Base-by-base conservation (phyloP, 92 coral and sea anemone species). In the Epizoanthus scotinus region DNA sequence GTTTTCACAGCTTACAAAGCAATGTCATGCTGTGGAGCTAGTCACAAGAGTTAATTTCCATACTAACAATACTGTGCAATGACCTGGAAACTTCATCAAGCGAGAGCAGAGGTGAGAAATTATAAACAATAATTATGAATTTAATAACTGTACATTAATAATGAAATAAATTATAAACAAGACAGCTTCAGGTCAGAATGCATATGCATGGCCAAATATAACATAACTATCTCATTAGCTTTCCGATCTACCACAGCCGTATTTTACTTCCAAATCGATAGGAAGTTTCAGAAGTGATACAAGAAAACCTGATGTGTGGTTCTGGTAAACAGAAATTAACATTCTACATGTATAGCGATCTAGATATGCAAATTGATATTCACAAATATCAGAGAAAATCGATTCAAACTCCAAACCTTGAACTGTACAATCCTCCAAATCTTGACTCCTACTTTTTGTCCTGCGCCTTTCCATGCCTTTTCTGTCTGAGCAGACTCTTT, bases 371-470 rank as follows among this genome's bases (percentile, higher is more conserved):
- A 71, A 15, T 17, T 67, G 2, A 28, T 9, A 2, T 15, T 49
- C 9, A 12, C 9, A 2, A 6, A 29, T 29, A 0, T 19, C 17
- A 25, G n/a, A 1, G 14, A 34, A n/a, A 56, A 28, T 73, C n/a
- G 66, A 14, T 73, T 73, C 52, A 54, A 54, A 15, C 54, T 59
- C 61, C 81, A 75, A 59, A 94, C 98, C 91, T 92, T 88, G 84
- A 94, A 94, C 47, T 94, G 81, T 0, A 92, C 98, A 72, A 94
- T 94, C 61, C 98, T 88, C 98, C 98, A 94, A 15, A 94, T 92
- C 82, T 90, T 84, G 40, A 90, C 18, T 9, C 97, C 97, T 73
- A 86, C 85, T 62, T 83, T 74, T 67, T 84, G 66, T 6, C 98
- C 98, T 47, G 94, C 97, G 3, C 87, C 90, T 61, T 86, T 77